Conservation (phyloP, 1,140 invertebrate genomes). For the Drusus annulatus region DNA sequence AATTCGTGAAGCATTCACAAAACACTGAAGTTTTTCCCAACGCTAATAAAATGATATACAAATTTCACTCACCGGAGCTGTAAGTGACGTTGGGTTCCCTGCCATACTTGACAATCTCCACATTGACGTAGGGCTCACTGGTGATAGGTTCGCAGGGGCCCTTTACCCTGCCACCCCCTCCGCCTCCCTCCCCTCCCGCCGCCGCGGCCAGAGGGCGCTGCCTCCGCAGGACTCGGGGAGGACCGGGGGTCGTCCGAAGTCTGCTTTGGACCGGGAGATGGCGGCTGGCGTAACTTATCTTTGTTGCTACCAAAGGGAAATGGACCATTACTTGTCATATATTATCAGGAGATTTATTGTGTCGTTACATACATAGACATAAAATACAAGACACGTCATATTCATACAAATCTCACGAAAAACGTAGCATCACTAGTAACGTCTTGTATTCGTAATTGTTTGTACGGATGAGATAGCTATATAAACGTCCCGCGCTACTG, state of each 20-base stretch:
- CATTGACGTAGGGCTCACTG: slow-evolving; percentile 76
- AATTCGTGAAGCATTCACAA: too few relatives aligned
- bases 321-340: background rate
- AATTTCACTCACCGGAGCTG: slow-evolving; percentile 66
- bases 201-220: slow-evolving; percentile 58
- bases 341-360: too few relatives aligned
- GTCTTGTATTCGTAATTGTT: too few relatives aligned
- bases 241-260: background rate
- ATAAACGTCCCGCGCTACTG: too few relatives aligned
- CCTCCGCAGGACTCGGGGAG: background rate
- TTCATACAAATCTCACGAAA: too few relatives aligned
- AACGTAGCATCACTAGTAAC: too few relatives aligned
- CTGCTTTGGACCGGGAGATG: slow-evolving; percentile 48
- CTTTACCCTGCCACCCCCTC: slow-evolving; percentile 68
- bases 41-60: too few relatives aligned
- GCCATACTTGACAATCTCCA: slow-evolving; percentile 77
- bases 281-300: slow-evolving; percentile 64
- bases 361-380: too few relatives aligned
- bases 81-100: slow-evolving; percentile 74
- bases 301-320: slow-evolving; percentile 62
- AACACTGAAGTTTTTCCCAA: too few relatives aligned
- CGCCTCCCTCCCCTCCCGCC: slow-evolving; percentile 56
- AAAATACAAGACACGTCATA: too few relatives aligned
- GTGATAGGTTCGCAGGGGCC: slow-evolving; percentile 73
- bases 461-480: too few relatives aligned